Conservation (phyloP, 2,888 invertebrate species). For the Himalopsyche tibetana region DNA sequence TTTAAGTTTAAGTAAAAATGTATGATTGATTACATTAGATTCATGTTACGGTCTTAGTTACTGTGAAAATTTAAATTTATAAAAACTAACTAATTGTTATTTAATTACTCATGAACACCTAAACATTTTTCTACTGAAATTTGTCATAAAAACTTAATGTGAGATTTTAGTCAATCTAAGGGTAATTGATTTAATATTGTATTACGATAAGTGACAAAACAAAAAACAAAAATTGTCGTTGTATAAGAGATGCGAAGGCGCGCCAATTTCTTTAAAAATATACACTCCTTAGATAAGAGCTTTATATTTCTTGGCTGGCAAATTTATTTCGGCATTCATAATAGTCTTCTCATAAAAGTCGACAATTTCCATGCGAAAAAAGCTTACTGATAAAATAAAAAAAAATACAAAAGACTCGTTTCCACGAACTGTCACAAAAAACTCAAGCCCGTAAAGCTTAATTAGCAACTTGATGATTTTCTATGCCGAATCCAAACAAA, state of each 20-base stretch:
- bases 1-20: no score
- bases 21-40: no score
- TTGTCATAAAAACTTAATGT: no score
- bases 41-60: no score
- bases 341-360: not conserved
- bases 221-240: not conserved
- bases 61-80: no score
- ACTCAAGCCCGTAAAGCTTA: not conserved
- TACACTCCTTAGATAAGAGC: not conserved
- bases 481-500: slow-evolving; percentile 26
- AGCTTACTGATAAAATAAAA: slow-evolving; percentile 3
- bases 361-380: not conserved
- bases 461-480: slow-evolving; percentile 34
- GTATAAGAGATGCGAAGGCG: not conserved
- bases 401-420: slow-evolving; percentile 8
- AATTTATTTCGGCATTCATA: slow-evolving; percentile 18
- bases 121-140: no score
- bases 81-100: no score
- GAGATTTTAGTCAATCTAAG: no score
- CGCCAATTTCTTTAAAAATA: not conserved
- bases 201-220: no score
- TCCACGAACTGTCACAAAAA: slow-evolving; percentile 34
- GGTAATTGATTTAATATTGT: no score
- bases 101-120: no score
- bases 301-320: slow-evolving; percentile 4